Conservation (phyloP, 2,113 vertebrate species). For the Delphinus delphis region DNA sequence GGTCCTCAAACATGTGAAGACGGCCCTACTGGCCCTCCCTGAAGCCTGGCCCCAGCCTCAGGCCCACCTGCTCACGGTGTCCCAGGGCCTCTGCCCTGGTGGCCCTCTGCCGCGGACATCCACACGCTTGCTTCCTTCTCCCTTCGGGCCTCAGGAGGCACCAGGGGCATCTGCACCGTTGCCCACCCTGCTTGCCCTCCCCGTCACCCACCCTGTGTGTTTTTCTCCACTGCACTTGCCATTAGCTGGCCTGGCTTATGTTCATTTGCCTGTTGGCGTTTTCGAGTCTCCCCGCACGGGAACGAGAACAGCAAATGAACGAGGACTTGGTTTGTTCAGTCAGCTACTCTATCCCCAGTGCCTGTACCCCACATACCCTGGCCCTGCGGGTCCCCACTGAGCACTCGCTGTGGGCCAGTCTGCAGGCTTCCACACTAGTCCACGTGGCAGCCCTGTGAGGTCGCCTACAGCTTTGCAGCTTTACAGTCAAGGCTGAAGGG, state of each 20-base stretch:
- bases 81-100: background rate
- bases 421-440: background rate
- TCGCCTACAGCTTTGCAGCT: background rate
- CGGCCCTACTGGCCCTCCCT: fast-evolving
- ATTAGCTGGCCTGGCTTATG: background rate
- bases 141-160: background rate
- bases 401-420: fast-evolving
- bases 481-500: background rate
- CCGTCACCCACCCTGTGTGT: fast-evolving
- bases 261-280: background rate
- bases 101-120: fast-evolving
- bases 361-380: background rate
- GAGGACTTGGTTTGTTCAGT: background rate
- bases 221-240: background rate
- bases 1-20: background rate
- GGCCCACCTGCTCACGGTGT: background rate
- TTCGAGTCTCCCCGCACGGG: background rate
- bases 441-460: fast-evolving
- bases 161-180: background rate
- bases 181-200: background rate
- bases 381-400: background rate
- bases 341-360: background rate
- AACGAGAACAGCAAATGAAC: background rate
- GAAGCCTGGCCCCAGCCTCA: background rate
- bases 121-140: background rate